phyloP scores from a whole-genome alignment of 2,888 invertebrate species.

The Creontiades dilutus region DNA sequence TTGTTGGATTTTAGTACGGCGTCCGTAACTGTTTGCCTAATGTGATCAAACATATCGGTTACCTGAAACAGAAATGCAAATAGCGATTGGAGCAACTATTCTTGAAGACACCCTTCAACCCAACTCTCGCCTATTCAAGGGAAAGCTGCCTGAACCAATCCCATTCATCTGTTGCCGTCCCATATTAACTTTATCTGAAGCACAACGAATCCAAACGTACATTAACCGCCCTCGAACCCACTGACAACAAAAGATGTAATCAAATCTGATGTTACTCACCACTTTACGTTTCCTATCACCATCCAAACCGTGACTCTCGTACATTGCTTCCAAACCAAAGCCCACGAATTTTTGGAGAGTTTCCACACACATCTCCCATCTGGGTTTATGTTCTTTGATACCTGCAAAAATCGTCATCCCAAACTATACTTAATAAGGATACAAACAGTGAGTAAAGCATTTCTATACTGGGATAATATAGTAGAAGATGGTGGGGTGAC shows the following conservation, averaged over 20 bases:
- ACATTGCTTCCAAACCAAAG: constrained; percentile 79
- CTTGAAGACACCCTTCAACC: too few relatives aligned
- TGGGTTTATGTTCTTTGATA: constrained; percentile 76
- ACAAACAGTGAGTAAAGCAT: too few relatives aligned
- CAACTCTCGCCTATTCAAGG: too few relatives aligned
- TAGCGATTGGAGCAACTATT: not conserved
- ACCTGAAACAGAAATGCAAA: constrained; percentile 75
- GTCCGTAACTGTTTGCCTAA: constrained; percentile 76
- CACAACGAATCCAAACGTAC: too few relatives aligned
- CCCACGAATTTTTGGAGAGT: constrained; percentile 80
- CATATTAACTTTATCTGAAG: too few relatives aligned
- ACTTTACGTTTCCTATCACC: constrained; percentile 74
- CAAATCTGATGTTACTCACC: constrained; percentile 68
- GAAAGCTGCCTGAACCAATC: too few relatives aligned
- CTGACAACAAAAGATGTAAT: too few relatives aligned
- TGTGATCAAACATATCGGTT: constrained; percentile 77
- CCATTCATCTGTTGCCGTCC: too few relatives aligned
- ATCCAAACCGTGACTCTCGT: constrained; percentile 77
- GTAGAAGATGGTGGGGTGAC: too few relatives aligned
- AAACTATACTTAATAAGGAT: too few relatives aligned
- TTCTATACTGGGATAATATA: too few relatives aligned
- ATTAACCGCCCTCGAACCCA: too few relatives aligned
- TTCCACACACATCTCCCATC: constrained; percentile 81
- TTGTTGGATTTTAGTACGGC: constrained; percentile 76
- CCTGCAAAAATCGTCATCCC: constrained; percentile 73